phyloP scores from a whole-genome alignment of 2,113 vertebrate species.

The Hepsetus odoe region DNA sequence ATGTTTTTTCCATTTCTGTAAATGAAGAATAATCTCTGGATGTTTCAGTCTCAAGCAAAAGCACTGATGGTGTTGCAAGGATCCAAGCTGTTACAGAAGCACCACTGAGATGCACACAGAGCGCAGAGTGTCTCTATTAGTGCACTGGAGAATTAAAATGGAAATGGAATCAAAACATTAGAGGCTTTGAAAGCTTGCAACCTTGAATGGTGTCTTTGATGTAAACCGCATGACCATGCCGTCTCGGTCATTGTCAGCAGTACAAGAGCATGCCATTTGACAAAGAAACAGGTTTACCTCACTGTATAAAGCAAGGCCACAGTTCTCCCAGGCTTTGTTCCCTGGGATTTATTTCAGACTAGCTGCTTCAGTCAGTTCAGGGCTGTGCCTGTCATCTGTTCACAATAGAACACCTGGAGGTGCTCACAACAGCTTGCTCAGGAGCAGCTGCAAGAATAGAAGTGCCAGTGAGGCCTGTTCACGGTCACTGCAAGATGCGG shows the following conservation, averaged over 20 bases:
- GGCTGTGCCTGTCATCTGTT: conserved; percentile 49
- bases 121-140: conserved; percentile 41
- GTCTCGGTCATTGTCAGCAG: conserved; percentile 42
- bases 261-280: conserved; percentile 47
- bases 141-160: conserved; percentile 45
- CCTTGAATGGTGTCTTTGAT: conserved; percentile 56
- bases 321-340: conserved; percentile 55
- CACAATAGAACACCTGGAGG: conserved; percentile 54
- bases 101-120: conserved; percentile 12
- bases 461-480: conserved; percentile 25
- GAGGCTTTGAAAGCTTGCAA: conserved; percentile 46
- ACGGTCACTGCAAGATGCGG: not conserved
- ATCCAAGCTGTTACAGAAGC: conserved; percentile 22
- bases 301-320: conserved; percentile 49
- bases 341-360: conserved; percentile 61
- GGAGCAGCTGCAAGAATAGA: conserved; percentile 6
- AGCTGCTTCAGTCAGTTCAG: conserved; percentile 54
- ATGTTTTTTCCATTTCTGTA: conserved; percentile 52
- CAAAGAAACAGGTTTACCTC: conserved; percentile 41
- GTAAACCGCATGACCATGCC: conserved; percentile 47
- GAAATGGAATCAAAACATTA: conserved; percentile 56
- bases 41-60: conserved; percentile 26
- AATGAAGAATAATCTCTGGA: conserved; percentile 35
- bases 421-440: conserved; percentile 14
- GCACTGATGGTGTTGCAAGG: not conserved